Percentiles rank a stretch among this genome's conserved stretches.
Conservation (phyloP, 2,797 vertebrate species). For the Xiphorhynchus erythropygius region DNA sequence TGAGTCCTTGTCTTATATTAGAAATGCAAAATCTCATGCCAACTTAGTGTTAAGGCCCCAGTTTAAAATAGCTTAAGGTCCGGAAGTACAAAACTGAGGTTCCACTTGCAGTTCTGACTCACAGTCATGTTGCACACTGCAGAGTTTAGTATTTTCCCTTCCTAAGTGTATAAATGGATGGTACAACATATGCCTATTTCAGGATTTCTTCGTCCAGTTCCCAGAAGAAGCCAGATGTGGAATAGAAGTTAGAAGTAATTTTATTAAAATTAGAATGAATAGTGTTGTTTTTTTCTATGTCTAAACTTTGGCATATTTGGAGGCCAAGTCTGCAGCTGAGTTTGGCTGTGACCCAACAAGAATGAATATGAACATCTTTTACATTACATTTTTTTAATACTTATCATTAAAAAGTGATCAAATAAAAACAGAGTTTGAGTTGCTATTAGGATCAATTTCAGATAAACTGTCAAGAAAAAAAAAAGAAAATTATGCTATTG, state of each 20-base stretch:
- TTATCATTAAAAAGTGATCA: not conserved
- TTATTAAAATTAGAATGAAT: constrained; percentile 19
- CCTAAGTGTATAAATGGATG: not conserved
- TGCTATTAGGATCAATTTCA: not conserved
- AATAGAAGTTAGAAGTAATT: not conserved
- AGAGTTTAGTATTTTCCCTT: constrained; percentile 7
- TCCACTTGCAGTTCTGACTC: constrained; percentile 7
- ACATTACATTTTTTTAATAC: not conserved
- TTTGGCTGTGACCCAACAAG: not conserved
- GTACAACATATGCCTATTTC: not conserved
- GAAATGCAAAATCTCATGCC: not conserved
- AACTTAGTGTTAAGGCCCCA: not conserved
- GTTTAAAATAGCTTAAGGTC: not conserved
- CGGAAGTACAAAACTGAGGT: not conserved
- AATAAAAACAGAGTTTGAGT: not conserved
- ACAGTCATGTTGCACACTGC: not conserved
- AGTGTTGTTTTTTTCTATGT: not conserved
- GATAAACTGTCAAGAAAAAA: not conserved
- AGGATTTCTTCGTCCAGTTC: not conserved
- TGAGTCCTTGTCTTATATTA: not conserved
- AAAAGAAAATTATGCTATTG: not conserved
- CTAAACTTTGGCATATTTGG: not conserved
- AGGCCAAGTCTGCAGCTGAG: not conserved
- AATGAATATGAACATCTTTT: not conserved
- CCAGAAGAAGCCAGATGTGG: not conserved